These are phyloP conservation scores for Athripsodes cinereus DNA, from an alignment of 2,888 invertebrate genomes.

Conservation along the genomic window DNA sequence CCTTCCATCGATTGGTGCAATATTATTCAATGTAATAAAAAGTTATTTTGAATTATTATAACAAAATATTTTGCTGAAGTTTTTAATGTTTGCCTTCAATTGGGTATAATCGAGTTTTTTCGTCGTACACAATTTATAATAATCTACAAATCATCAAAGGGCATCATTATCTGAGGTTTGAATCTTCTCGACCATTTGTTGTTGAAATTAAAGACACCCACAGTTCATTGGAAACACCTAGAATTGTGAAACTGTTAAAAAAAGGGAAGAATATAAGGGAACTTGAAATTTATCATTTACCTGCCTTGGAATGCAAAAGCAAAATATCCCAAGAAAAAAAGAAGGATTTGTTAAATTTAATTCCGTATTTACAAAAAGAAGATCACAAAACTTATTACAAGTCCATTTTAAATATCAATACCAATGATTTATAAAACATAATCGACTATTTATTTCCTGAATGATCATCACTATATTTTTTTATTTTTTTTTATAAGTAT, in stretches of 20 bases:
- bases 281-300: neutral
- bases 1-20: neutral
- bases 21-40: neutral
- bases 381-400: neutral
- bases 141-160: too few species aligned
- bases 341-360: neutral
- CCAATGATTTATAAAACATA: neutral
- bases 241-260: neutral
- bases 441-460: neutral
- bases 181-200: neutral
- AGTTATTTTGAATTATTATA: neutral
- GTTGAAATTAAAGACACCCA: neutral
- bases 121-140: too few species aligned
- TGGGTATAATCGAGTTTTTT: neutral
- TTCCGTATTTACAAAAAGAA: neutral
- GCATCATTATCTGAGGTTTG: too few species aligned
- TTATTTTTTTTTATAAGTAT: too few species aligned
- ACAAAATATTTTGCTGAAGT: neutral
- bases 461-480: too few species aligned
- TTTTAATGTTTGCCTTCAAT: neutral
- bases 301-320: neutral
- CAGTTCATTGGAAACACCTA: neutral
- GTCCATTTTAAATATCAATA: neutral
- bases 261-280: neutral
- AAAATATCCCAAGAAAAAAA: neutral